A percentile compares a stretch with the other conserved stretches of the same genome.
phyloP scores from a whole-genome alignment of 1,140 invertebrate species.

The Rhagoletis pomonella region DNA sequence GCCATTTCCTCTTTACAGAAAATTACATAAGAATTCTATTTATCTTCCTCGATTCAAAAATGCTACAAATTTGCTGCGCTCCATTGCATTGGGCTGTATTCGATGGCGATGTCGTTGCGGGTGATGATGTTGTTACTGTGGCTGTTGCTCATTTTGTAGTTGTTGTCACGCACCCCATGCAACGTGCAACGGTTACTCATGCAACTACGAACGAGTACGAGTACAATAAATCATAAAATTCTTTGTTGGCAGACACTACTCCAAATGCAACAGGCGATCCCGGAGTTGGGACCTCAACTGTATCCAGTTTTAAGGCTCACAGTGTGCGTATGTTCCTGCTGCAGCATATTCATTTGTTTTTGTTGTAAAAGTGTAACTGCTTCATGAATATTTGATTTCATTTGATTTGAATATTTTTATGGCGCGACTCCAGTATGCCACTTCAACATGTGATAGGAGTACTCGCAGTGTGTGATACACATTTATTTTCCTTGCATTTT shows the following conservation, averaged over 20 bases:
- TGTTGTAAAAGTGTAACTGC: constrained; percentile 25
- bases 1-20: constrained; percentile 37
- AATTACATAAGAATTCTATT: constrained; percentile 53
- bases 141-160: not conserved
- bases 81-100: not conserved
- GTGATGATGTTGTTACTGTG: not conserved
- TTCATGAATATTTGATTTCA: constrained; percentile 51
- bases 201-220: not conserved
- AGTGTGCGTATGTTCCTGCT: not conserved
- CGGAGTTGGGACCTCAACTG: not conserved
- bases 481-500: not conserved
- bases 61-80: constrained; percentile 29
- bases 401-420: constrained; percentile 48
- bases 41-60: constrained; percentile 48
- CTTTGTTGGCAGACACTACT: not conserved
- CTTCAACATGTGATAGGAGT: not conserved
- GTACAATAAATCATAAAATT: constrained; percentile 41
- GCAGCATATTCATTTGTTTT: not conserved
- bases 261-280: not conserved
- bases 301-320: not conserved
- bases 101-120: not conserved
- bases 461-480: not conserved
- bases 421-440: not conserved
- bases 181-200: not conserved
- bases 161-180: constrained; percentile 41